Conservation (phyloP, 2,113 vertebrate genomes). For the Cynopterus brachyotis region DNA sequence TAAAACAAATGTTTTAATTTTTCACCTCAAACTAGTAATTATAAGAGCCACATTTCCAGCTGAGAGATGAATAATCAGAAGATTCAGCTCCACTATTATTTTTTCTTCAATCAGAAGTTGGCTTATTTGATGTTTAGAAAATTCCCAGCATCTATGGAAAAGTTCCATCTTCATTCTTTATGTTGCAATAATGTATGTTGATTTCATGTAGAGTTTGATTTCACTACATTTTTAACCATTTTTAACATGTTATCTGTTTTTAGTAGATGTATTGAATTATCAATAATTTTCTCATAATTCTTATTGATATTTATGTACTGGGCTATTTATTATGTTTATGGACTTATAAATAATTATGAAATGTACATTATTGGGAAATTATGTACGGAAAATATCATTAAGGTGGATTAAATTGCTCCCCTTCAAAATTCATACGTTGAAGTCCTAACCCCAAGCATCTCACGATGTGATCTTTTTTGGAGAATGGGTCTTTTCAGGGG, state of each 20-base stretch:
- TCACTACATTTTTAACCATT: not conserved
- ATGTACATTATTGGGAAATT: not conserved
- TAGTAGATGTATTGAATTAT: not conserved
- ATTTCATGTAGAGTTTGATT: not conserved
- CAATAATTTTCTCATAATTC: not conserved
- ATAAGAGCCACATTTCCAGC: not conserved
- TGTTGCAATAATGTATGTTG: not conserved
- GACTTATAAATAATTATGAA: not conserved
- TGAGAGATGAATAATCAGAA: conserved; percentile 33
- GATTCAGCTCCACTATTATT: not conserved
- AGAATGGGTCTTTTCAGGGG: not conserved
- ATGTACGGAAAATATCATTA: not conserved
- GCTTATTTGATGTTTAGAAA: not conserved
- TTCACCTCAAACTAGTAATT: not conserved
- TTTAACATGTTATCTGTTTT: not conserved
- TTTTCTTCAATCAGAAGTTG: conserved; percentile 1
- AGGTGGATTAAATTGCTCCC: not conserved
- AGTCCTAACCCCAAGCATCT: not conserved
- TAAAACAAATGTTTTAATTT: not conserved
- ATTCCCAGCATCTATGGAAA: not conserved
- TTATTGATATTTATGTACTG: not conserved
- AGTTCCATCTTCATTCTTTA: not conserved
- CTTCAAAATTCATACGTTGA: not conserved
- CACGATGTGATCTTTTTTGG: not conserved
- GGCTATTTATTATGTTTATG: too few species aligned